Conservation (phyloP, 2,113 vertebrate genomes). For the Stigmatopora argus region DNA sequence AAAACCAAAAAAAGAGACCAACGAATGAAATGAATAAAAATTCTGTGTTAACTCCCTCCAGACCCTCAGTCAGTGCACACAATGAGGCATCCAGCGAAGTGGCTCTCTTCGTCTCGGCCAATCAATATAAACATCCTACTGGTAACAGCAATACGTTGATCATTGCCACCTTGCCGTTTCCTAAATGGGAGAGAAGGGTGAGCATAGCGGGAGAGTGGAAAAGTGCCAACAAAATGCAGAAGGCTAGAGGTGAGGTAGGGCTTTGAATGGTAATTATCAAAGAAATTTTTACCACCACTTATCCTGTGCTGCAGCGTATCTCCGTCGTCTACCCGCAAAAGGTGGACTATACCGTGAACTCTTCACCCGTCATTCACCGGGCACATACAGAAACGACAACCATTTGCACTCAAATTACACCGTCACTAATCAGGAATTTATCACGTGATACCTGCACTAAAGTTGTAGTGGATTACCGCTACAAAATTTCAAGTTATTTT, state of each 20-base stretch:
- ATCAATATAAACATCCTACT: not conserved
- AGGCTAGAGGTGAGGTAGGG: not conserved
- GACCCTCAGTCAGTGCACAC: not conserved
- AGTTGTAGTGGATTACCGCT: too few species aligned
- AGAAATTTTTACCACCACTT: not conserved
- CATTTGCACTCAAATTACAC: too few species aligned
- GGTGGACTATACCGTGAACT: too few species aligned
- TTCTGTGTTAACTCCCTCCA: not conserved
- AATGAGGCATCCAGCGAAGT: not conserved
- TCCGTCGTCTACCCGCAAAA: too few species aligned
- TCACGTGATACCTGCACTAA: too few species aligned
- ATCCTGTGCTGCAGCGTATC: too few species aligned
- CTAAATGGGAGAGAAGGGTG: not conserved
- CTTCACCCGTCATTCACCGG: too few species aligned
- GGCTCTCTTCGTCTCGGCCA: not conserved
- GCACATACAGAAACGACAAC: too few species aligned
- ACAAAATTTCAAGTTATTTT: too few species aligned
- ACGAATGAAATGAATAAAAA: not conserved
- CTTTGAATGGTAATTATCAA: not conserved
- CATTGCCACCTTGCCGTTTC: not conserved
- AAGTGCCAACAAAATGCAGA: not conserved
- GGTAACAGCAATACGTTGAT: not conserved
- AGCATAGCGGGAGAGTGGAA: too few species aligned
- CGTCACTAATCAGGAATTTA: too few species aligned
- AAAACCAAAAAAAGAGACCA: not conserved